Conservation (phyloP, 2,797 vertebrate species). For the Borostomias antarcticus region DNA sequence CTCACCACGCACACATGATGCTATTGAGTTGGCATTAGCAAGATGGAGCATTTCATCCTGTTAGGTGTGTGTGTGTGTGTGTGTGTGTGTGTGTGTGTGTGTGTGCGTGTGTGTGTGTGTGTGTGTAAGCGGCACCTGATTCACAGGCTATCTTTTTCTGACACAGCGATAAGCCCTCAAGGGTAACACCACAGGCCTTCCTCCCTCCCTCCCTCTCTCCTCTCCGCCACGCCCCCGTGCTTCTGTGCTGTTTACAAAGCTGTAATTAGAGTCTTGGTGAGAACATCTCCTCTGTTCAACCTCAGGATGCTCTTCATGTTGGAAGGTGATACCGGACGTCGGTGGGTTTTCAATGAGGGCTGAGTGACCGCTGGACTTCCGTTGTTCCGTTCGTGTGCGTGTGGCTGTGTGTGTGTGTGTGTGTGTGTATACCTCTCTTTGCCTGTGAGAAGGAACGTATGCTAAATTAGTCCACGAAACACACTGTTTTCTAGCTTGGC, state of each 20-base stretch:
- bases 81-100: too few species aligned
- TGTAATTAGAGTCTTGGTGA: constrained; percentile 46
- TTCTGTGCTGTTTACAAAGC: constrained; percentile 15
- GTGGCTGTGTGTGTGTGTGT: neutral
- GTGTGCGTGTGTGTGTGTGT: too few species aligned
- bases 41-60: constrained; percentile 17
- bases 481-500: too few species aligned
- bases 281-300: constrained; percentile 17
- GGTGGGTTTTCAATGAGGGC: constrained; percentile 11
- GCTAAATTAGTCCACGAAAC: too few species aligned
- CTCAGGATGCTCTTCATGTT: neutral
- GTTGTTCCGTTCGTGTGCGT: constrained; percentile 18
- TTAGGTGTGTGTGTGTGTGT: neutral
- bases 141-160: constrained; percentile 28
- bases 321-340: neutral
- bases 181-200: constrained; percentile 31
- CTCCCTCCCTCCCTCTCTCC: constrained; percentile 1
- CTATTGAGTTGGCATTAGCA: constrained; percentile 24
- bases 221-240: neutral
- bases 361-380: constrained; percentile 38
- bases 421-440: too few species aligned
- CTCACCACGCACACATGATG: constrained; percentile 4
- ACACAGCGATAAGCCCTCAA: constrained; percentile 29
- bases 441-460: too few species aligned
- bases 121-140: constrained; percentile 6